A percentile compares a stretch with the other conserved stretches of the same genome.
Conservation (phyloP, 2,888 invertebrate genomes). For the Heterodera filipjevi region DNA sequence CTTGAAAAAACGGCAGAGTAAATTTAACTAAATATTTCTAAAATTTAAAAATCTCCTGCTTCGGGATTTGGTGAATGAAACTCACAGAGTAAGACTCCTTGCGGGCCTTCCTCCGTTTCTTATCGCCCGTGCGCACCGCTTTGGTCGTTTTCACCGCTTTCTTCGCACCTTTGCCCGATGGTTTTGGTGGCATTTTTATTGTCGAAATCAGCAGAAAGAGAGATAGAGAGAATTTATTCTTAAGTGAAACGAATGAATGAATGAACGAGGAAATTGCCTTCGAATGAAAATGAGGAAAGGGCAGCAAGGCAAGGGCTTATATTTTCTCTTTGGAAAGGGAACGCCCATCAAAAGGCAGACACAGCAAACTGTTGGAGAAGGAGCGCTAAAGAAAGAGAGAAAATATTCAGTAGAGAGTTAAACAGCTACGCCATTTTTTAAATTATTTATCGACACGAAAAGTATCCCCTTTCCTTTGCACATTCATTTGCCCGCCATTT, state of each 20-base stretch:
- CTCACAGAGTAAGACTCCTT: slow-evolving; percentile 63
- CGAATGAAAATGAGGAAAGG: slow-evolving; percentile 1
- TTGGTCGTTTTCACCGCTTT: slow-evolving; percentile 61
- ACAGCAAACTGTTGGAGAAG: too few relatives aligned
- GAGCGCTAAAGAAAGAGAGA: too few relatives aligned
- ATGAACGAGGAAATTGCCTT: background rate
- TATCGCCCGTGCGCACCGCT: slow-evolving; percentile 52
- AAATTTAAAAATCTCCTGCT: too few relatives aligned
- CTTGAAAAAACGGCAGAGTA: background rate
- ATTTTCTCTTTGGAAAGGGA: background rate
- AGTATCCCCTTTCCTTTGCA: background rate
- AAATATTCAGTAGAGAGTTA: too few relatives aligned
- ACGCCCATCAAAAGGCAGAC: background rate
- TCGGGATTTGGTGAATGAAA: slow-evolving; percentile 73
- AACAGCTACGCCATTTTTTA: too few relatives aligned
- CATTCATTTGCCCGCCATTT: background rate
- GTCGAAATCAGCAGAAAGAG: background rate
- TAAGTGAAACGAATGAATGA: background rate
- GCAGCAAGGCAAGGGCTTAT: background rate
- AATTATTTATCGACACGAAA: background rate
- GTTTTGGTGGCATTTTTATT: slow-evolving; percentile 18
- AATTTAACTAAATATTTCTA: slow-evolving; percentile 62
- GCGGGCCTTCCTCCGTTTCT: slow-evolving; percentile 55
- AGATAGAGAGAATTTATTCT: too few relatives aligned
- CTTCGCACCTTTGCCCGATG: slow-evolving; percentile 60